Base-by-base conservation (phyloP, 1,140 invertebrate species). In the Zaprionus vittiger region DNA sequence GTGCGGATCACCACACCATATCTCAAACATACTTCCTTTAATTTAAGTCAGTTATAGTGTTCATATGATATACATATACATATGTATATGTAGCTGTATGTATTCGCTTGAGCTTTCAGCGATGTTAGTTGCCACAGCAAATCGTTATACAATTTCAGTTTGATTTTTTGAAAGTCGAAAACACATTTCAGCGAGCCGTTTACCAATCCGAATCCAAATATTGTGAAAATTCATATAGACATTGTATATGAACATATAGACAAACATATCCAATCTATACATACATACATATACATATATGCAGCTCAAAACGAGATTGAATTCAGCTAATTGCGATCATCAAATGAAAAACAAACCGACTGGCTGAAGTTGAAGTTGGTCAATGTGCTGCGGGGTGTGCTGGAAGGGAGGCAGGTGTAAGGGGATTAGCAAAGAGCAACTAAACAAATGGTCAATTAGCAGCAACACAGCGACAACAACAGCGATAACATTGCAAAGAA, bases 361-460 rank as follows among this genome's bases (percentile, higher is more conserved):
- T 20, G 28, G 3, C 24, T 37, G 20, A 47, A 47, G 11, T 20
- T 49, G 49, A 47, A 26, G 56, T 24, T 80, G 73, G 64, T 49
- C 73, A 80, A 80, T 73, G 63, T 65, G 54, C 54, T 56, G 54
- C 26, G 4, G 52, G 52, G 67, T 66, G 44, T 2, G 17, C 11
- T 7, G 12, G 17, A 20, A 11, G 44, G 2, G n/a, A 7, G 20
- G 47, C 20, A 12, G 17, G 54, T 47, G 57, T 34, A 11, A 11
- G 38, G 38, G 55, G 65, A 79, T 73, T 79, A 80, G 74, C 47
- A 70, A 66, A 62, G 60, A 83, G 49, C 70, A 77, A 73, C 20
- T 71, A 49, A 61, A 63, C 73, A 89, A 87, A 89, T 87, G 77
- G 64, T 47, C 84, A 87, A 89, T 87, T 87, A 87, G 47, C 41